Evolutionary conservation across 64 coral and sea anemone genomes (phyloP), one percentile per base, ranked within the genome.

Genomic region (Montipora foliosa): DNA sequence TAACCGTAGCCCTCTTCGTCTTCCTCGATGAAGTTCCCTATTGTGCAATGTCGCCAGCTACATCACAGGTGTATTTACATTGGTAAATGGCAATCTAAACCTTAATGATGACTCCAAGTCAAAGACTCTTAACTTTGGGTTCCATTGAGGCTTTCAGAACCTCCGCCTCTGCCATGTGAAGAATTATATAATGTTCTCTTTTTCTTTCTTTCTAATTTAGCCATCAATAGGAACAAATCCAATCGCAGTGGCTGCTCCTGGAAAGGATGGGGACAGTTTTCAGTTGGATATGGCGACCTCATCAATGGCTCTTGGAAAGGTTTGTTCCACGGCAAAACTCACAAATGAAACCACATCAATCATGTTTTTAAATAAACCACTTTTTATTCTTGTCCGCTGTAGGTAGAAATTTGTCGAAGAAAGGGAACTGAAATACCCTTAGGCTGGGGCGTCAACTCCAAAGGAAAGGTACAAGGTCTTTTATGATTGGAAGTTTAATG

Each of bases 221-320:
- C 75, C 49, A 25, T 37, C 98, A 12, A 87, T 99, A 45, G 98
- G 98, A 46, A 99, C 98, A 19, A 99, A 98, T 50, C 91, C 97
- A 2, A 9, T 98, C 48, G 85, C 96, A 71, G 96, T 99, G 14
- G 74, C 95, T 20, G 97, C 97, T 6, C 92, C 97, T 69, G 97
- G 84, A 22, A 91, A 83, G 55, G 83, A 64, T 87, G 97, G 92
- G 52, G 96, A 98, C 60, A 99, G 91, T 55, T 99, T 99, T 96
- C 94, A 92, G 4, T 74, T 99, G 51, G 97, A 99, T 67, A 99
- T 99, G 97, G 97, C 97, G 10, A 96, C 94, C 5, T 94, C 97
- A 75, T 79, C 94, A 66, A 95, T 91, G 82, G 97, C 97, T n/a
- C 37, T 92, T 53, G 97, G 97, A 69, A 99, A 99, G 92, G 97